Evolutionary conservation across 1,140 invertebrate species (phyloP), one percentile per base, ranked within the genome.

Genomic region (Drosophila sproati): DNA sequence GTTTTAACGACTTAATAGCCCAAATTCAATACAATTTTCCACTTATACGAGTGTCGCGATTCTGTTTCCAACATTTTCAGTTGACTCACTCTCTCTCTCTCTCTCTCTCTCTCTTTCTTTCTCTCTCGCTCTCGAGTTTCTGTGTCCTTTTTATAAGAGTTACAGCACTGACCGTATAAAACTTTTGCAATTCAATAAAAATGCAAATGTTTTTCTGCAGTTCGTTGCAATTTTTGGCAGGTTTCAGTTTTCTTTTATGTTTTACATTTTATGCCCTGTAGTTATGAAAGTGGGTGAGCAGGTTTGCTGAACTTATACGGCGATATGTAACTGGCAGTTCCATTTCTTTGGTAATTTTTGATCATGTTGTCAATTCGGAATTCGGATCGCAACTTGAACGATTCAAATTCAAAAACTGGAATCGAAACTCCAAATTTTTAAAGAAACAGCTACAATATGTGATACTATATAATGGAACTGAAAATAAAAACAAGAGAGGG

Each of bases 1-100:
- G 79, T 63, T 73, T 80, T 88, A 87, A 87, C 83, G 80, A 88
- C 83, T 87, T 87, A 87, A 87, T 87, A 88, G 83, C 66, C 83
- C 32, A 83, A 87, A 87, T 88, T 87, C 83, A 87, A 87, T 87
- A 87, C 83, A 87, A 87, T 87, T 87, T 87, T 87, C 83, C 83
- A 83, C 47, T 73, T 83, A 77, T 77, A 56, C 80, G 83, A 47
- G 5, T 73, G 52, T 69, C 62, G 59, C 48, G 48, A 45, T 67
- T 43, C 51, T 48, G 12, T 56, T 35, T 43, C 20, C 20, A 20
- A 20, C 20, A 20, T 20, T 20, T 20, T 20, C 1, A 20, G 20
- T 55, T 37, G 5, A 50, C 57, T 54, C 43, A 5, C 35, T 10
- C 32, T 43, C 10, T n/a, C 3, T 41, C 3, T 43, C 39, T 34